These are phyloP conservation scores for Lepisosteus osseus DNA, from an alignment of 2,113 vertebrate species.

Conservation along the genomic window DNA sequence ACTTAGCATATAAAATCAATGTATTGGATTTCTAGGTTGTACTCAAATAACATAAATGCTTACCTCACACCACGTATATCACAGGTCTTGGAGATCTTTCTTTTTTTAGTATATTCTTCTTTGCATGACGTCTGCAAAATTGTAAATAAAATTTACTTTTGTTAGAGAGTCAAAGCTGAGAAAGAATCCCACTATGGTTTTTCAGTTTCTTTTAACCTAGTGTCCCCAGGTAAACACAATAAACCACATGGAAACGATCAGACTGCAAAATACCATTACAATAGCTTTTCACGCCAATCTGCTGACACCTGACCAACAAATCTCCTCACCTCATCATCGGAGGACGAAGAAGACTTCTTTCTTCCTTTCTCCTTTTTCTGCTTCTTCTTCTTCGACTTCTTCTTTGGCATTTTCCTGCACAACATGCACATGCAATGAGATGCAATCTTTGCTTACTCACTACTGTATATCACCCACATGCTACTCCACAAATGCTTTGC, in stretches of 20 bases:
- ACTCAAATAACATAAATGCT: neutral
- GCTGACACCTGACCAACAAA: neutral
- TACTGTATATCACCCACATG: too few relatives aligned
- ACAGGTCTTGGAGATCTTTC: neutral
- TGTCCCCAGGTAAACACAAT: too few relatives aligned
- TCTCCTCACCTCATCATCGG: slow-evolving; percentile 49
- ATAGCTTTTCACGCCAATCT: too few relatives aligned
- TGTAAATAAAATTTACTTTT: neutral
- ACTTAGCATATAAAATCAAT: too few relatives aligned
- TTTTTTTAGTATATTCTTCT: slow-evolving; percentile 1
- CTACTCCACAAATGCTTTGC: too few relatives aligned
- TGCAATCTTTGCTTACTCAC: neutral
- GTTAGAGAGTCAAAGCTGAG: too few relatives aligned
- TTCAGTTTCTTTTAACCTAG: too few relatives aligned
- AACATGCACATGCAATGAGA: slow-evolving; percentile 1
- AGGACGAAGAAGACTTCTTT: slow-evolving; percentile 35
- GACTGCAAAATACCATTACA: too few relatives aligned
- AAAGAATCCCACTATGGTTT: too few relatives aligned
- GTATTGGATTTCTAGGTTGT: too few relatives aligned
- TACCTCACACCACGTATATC: slow-evolving; percentile 21
- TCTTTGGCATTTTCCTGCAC: slow-evolving; percentile 54
- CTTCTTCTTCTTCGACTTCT: slow-evolving; percentile 52
- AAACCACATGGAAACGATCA: too few relatives aligned
- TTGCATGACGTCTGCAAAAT: slow-evolving; percentile 20
- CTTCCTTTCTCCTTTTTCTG: slow-evolving; percentile 39